Evolutionary conservation across 2,797 vertebrate genomes (phyloP), one percentile per base, ranked within the genome.

Genomic region (Dipus sagitta): DNA sequence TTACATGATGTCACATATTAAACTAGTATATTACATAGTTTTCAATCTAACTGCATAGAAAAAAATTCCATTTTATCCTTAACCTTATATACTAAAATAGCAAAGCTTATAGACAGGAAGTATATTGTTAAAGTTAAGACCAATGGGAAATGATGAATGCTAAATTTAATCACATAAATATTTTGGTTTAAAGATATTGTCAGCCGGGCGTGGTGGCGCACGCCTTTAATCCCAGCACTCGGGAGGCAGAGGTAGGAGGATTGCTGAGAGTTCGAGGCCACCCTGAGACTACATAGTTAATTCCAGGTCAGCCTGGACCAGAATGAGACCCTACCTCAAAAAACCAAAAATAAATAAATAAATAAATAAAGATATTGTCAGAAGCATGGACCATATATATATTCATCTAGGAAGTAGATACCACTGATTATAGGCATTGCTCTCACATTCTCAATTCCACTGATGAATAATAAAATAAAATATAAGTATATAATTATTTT

Each of bases 151-250:
- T 76, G 79, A 12, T 52, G 23, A 95, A 80, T 75, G 17, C n/a
- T 72, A 81, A 60, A 91, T 88, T 80, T 68, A 83, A 28, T 80
- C 38, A n/a, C 6, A 88, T 47, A 94, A 90, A 60, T 86, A 88
- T 60, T 74, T 70, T 58, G 74, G 28, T 81, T 58, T n/a, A n/a
- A n/a, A n/a, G n/a, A n/a, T n/a, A n/a, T n/a, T n/a, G n/a, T n/a
- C n/a, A n/a, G n/a, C n/a, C n/a, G n/a, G n/a, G n/a, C n/a, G n/a
- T n/a, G n/a, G n/a, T n/a, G n/a, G n/a, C n/a, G n/a, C n/a, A n/a
- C n/a, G n/a, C n/a, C n/a, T n/a, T n/a, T n/a, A n/a, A n/a, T n/a
- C n/a, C n/a, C n/a, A n/a, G n/a, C n/a, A n/a, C n/a, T n/a, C n/a
- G n/a, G n/a, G n/a, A n/a, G n/a, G n/a, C n/a, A n/a, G n/a, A n/a